Percentiles rank a stretch among this genome's conserved stretches.
Conservation (phyloP, 2,797 vertebrate genomes). For the Eurystomus glaucurus region DNA sequence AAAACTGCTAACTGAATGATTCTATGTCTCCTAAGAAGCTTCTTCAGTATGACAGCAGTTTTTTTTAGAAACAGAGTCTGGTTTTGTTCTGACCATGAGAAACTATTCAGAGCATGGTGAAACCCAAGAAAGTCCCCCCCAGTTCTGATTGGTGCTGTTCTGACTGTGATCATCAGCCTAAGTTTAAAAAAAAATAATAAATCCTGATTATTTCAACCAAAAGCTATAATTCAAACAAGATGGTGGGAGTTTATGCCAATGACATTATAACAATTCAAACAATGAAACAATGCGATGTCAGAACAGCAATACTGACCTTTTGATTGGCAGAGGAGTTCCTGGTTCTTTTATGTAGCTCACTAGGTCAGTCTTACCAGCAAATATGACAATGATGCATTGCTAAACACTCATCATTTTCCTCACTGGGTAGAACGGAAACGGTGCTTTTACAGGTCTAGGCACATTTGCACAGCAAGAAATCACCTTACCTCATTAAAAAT, state of each 20-base stretch:
- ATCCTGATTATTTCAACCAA: not conserved
- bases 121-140: not conserved
- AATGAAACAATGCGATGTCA: not conserved
- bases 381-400: constrained; percentile 46
- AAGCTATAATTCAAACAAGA: not conserved
- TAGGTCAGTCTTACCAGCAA: constrained; percentile 50
- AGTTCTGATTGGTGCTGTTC: not conserved
- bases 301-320: not conserved
- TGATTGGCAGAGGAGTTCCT: not conserved
- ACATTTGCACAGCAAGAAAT: constrained; percentile 61
- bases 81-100: not conserved
- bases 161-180: not conserved
- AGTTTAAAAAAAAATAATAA: not conserved
- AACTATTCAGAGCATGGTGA: not conserved
- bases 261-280: not conserved
- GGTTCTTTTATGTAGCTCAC: constrained; percentile 40
- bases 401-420: constrained; percentile 16
- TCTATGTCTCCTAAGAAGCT: not conserved
- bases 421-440: not conserved
- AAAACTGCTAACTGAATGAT: not conserved
- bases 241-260: not conserved
- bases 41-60: not conserved
- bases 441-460: constrained; percentile 49
- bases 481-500: constrained; percentile 67
- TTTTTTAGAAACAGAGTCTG: not conserved